Evolutionary conservation across 2,888 invertebrate genomes (phyloP).

Genomic region (Imbricaverruca yamaguchii): DNA sequence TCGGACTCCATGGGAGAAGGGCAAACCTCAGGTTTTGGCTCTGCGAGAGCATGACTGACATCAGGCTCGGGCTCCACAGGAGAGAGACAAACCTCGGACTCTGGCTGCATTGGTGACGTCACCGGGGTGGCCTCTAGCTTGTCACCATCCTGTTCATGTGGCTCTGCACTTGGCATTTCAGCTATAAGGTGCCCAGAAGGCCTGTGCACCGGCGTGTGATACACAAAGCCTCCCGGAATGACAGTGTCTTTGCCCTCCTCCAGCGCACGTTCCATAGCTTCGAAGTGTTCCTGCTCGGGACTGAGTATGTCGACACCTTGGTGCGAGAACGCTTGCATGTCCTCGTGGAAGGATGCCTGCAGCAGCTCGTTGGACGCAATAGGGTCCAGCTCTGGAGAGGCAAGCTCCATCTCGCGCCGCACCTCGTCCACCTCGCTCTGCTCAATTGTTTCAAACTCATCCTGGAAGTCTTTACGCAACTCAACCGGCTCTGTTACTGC

Average conservation of each 20-base stretch:
- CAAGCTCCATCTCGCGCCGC: background rate
- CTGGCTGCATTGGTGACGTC: too few species aligned
- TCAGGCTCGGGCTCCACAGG: too few species aligned
- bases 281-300: conserved; percentile 6
- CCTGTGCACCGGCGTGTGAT: background rate
- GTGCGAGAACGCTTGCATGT: conserved; percentile 13
- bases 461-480: background rate
- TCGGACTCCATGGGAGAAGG: too few species aligned
- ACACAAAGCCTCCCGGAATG: background rate
- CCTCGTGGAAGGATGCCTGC: conserved; percentile 12
- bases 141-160: too few species aligned
- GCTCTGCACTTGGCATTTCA: background rate
- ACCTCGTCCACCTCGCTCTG: conserved; percentile 10
- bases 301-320: background rate
- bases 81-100: too few species aligned
- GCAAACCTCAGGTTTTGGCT: too few species aligned
- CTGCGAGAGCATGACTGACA: too few species aligned
- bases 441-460: conserved; percentile 4
- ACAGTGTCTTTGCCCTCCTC: background rate
- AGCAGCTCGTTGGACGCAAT: conserved; percentile 7
- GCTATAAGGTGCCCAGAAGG: background rate
- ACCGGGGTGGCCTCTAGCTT: too few species aligned
- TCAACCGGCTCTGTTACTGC: background rate
- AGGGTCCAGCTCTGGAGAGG: background rate
- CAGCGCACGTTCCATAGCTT: background rate